A percentile compares a stretch with the other conserved stretches of the same genome.
phyloP scores from a whole-genome alignment of 1,140 invertebrate species.

The Lycorma delicatula region DNA sequence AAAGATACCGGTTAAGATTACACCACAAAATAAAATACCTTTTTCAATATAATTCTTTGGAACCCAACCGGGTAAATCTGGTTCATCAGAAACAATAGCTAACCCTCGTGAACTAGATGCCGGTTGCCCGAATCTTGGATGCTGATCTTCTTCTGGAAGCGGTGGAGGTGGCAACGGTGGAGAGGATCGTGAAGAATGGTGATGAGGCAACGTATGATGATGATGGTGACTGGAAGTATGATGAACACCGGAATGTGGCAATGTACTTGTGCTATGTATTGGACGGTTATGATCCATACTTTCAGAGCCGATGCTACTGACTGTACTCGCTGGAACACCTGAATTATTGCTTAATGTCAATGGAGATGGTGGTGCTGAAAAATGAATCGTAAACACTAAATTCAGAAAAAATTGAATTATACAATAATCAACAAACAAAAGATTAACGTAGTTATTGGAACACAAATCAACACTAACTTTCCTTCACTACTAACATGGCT shows the following conservation, averaged over 20 bases:
- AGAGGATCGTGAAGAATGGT: conserved; percentile 32
- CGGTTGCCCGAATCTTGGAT: conserved; percentile 61
- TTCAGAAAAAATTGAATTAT: too few species aligned
- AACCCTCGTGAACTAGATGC: conserved; percentile 43
- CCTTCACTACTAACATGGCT: too few species aligned
- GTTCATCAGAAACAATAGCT: conserved; percentile 76
- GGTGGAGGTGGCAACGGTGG: conserved; percentile 77
- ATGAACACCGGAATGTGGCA: too few species aligned
- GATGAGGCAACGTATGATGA: conserved; percentile 13
- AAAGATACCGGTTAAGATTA: too few species aligned
- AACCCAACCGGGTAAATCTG: conserved; percentile 79
- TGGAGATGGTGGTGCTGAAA: conserved; percentile 65
- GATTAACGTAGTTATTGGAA: too few species aligned
- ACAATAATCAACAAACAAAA: too few species aligned
- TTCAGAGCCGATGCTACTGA: too few species aligned
- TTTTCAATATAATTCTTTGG: conserved; percentile 97
- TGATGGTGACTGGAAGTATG: not conserved
- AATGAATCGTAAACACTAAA: too few species aligned
- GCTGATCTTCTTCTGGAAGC: conserved; percentile 62
- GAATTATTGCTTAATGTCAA: conserved; percentile 35
- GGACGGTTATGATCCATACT: too few species aligned
- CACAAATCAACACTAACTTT: too few species aligned
- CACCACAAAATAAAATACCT: too few species aligned
- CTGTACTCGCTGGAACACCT: not conserved
- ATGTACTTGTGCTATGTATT: too few species aligned